Evolutionary conservation across 1,140 invertebrate genomes (phyloP).

Genomic region (Drosophila micromelanica): DNA sequence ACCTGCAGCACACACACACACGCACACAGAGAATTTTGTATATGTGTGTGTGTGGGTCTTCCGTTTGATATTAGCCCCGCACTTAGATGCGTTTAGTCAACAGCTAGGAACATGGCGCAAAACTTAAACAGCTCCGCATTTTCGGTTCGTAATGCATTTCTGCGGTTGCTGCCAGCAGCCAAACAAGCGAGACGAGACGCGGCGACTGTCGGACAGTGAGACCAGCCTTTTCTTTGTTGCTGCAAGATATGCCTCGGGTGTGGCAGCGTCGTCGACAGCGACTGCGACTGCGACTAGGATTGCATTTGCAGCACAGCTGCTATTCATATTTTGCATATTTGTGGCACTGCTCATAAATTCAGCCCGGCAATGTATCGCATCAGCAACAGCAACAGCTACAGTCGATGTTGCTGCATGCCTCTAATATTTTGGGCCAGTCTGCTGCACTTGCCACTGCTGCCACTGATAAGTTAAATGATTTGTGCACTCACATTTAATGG

Average conservation of each 20-base stretch:
- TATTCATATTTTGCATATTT: conserved; percentile 52
- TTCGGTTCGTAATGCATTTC: conserved; percentile 67
- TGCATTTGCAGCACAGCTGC: neutral
- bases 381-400: conserved; percentile 16
- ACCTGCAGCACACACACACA: conserved; percentile 13
- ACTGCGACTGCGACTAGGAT: neutral
- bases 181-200: conserved; percentile 6
- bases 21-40: conserved; percentile 1
- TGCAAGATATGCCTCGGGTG: conserved; percentile 7
- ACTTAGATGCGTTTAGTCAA: conserved; percentile 72
- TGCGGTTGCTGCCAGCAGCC: conserved; percentile 57
- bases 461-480: conserved; percentile 49
- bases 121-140: conserved; percentile 43
- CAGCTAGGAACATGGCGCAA: conserved; percentile 55
- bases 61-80: conserved; percentile 78
- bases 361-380: conserved; percentile 30
- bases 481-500: conserved; percentile 38
- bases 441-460: conserved; percentile 1
- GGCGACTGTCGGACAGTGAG: conserved; percentile 21
- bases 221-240: conserved; percentile 43
- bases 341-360: conserved; percentile 45
- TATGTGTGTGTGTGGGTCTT: conserved; percentile 57
- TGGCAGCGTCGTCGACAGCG: conserved; percentile 4
- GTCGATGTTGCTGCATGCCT: neutral
- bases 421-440: neutral